phyloP scores from a whole-genome alignment of 1,140 invertebrate genomes.

The Goniozus legneri region DNA sequence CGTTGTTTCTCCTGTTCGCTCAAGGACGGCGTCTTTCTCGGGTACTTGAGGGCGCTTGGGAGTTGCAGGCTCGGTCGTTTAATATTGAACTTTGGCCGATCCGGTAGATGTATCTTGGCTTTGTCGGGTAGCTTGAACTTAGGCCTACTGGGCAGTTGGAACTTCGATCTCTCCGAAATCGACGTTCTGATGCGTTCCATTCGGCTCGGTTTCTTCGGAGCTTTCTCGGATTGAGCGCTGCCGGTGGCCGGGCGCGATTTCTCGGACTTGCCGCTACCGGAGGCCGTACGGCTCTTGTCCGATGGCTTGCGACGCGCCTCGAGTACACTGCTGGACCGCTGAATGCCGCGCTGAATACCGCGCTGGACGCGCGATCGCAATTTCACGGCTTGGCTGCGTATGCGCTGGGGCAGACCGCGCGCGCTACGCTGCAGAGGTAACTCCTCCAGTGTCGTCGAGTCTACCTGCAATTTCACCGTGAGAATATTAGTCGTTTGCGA shows the following conservation, averaged over 20 bases:
- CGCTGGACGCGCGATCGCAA: slow-evolving; percentile 42
- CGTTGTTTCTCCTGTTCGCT: slow-evolving; percentile 26
- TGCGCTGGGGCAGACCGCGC: slow-evolving; percentile 38
- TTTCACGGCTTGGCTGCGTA: slow-evolving; percentile 48
- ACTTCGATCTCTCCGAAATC: slow-evolving; percentile 58
- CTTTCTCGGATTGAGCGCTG: no score
- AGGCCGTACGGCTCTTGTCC: slow-evolving; percentile 23
- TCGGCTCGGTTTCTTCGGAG: slow-evolving; percentile 32
- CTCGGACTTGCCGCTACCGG: slow-evolving; percentile 24
- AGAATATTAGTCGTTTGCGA: no score
- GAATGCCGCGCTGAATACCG: no score
- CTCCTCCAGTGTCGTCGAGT: slow-evolving; percentile 63
- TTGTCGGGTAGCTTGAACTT: slow-evolving; percentile 59
- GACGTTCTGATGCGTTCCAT: slow-evolving; percentile 44
- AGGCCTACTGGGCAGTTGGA: slow-evolving; percentile 59
- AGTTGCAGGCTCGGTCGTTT: slow-evolving; percentile 50
- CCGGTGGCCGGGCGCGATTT: no score
- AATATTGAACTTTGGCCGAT: slow-evolving; percentile 46
- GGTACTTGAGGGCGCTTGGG: slow-evolving; percentile 25
- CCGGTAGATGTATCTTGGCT: slow-evolving; percentile 49
- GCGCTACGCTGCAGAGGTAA: slow-evolving; percentile 58
- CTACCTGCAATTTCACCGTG: slow-evolving; percentile 55
- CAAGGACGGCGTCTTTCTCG: slow-evolving; percentile 34
- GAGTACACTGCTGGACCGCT: slow-evolving; percentile 40
- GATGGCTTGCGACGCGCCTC: slow-evolving; percentile 30